These are phyloP conservation scores for Tolmerus cingulatus DNA, from an alignment of 2,888 invertebrate species.

Conservation along the genomic window DNA sequence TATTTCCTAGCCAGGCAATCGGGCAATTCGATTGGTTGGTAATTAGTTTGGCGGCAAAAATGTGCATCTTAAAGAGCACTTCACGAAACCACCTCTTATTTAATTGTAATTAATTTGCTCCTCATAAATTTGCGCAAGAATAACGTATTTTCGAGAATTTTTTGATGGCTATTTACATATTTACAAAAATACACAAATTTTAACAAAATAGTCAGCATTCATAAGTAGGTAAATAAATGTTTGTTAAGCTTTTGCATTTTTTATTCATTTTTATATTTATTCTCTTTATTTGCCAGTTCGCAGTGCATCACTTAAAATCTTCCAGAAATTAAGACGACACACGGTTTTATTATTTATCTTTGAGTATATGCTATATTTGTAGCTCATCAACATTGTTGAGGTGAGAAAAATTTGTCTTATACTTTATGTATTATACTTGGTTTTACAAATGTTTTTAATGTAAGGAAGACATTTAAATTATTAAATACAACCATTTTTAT, in stretches of 20 bases:
- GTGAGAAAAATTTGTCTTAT: neutral
- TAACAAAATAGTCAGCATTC: neutral
- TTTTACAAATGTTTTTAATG: constrained; percentile 6
- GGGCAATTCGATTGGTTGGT: neutral
- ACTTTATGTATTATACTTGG: neutral
- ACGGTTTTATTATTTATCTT: neutral
- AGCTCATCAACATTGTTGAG: neutral
- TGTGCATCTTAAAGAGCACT: neutral
- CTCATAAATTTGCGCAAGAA: neutral
- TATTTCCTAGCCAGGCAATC: neutral
- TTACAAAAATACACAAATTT: neutral
- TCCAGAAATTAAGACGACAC: neutral
- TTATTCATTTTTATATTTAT: neutral
- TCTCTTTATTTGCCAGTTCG: neutral
- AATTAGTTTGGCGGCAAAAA: neutral
- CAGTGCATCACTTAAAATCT: constrained; percentile 1
- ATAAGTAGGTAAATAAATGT: neutral
- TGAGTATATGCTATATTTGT: neutral
- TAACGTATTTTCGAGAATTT: neutral
- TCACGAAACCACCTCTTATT: neutral
- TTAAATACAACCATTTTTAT: constrained; percentile 35
- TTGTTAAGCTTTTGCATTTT: neutral
- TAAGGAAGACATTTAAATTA: constrained; percentile 13
- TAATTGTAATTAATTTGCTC: neutral
- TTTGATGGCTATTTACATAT: neutral